Percentiles rank a stretch among this genome's conserved stretches.
phyloP scores from a whole-genome alignment of 2,113 vertebrate species.

The Pseudorectes ferrugineus region DNA sequence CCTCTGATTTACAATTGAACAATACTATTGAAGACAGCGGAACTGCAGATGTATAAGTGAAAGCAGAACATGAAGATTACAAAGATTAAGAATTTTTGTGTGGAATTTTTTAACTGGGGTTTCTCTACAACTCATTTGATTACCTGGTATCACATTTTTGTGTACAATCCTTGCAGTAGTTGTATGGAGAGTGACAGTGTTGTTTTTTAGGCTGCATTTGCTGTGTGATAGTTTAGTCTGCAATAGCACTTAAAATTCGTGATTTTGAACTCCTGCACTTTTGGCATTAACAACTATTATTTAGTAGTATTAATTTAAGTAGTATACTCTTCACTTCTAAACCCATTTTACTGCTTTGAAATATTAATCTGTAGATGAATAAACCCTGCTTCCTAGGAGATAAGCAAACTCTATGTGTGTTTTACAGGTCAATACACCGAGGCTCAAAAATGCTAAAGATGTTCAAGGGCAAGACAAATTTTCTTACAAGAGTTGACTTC shows the following conservation, averaged over 20 bases:
- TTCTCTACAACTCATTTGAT: background rate
- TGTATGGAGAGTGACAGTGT: background rate
- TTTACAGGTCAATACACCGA: background rate
- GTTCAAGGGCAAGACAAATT: accelerated
- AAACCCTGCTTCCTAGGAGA: background rate
- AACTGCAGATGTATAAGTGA: background rate
- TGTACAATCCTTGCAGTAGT: background rate
- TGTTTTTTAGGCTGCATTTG: background rate
- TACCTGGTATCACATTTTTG: background rate
- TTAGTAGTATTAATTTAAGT: background rate
- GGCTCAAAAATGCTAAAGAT: background rate
- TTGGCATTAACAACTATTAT: background rate
- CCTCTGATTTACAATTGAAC: background rate
- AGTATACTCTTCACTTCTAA: background rate
- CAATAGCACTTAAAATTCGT: background rate
- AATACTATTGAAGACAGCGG: background rate
- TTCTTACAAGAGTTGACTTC: background rate
- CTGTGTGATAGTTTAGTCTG: background rate
- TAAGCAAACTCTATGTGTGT: background rate
- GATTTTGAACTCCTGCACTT: background rate
- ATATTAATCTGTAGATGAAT: background rate
- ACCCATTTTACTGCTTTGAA: background rate
- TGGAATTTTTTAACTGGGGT: background rate
- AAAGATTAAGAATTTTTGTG: background rate
- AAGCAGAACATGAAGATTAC: background rate